phyloP scores from a whole-genome alignment of 2,888 invertebrate species.

The Escarpia spicata region DNA sequence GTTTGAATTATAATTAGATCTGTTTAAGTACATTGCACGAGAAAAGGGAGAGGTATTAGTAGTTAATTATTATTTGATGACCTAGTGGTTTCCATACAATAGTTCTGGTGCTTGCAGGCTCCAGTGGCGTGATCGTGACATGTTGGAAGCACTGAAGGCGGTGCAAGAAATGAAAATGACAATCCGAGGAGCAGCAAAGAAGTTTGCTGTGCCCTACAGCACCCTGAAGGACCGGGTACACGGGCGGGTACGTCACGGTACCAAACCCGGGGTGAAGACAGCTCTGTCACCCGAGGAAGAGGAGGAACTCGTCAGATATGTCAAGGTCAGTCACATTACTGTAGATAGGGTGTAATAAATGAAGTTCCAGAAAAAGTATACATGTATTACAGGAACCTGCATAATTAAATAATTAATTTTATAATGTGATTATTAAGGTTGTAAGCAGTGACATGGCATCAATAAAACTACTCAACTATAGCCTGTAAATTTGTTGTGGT shows the following conservation, averaged over 20 bases:
- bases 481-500: too few relatives aligned
- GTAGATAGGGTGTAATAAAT: neutral
- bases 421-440: too few relatives aligned
- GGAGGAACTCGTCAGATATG: constrained; percentile 41
- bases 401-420: too few relatives aligned
- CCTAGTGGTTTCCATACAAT: neutral
- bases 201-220: constrained; percentile 46
- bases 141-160: constrained; percentile 45
- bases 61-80: neutral
- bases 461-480: too few relatives aligned
- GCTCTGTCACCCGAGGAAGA: constrained; percentile 47
- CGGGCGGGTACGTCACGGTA: constrained; percentile 45
- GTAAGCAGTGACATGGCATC: too few relatives aligned
- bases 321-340: constrained; percentile 36
- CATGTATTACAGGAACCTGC: neutral
- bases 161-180: constrained; percentile 44
- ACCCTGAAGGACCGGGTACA: constrained; percentile 44
- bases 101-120: constrained; percentile 37
- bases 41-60: neutral
- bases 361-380: neutral
- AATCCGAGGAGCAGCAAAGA: constrained; percentile 49
- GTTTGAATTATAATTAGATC: too few relatives aligned
- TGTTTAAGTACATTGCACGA: neutral
- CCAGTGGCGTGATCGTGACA: constrained; percentile 44
- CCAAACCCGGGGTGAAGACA: constrained; percentile 48